phyloP scores from a whole-genome alignment of 2,888 invertebrate genomes.

The Drosophila multiciliata region DNA sequence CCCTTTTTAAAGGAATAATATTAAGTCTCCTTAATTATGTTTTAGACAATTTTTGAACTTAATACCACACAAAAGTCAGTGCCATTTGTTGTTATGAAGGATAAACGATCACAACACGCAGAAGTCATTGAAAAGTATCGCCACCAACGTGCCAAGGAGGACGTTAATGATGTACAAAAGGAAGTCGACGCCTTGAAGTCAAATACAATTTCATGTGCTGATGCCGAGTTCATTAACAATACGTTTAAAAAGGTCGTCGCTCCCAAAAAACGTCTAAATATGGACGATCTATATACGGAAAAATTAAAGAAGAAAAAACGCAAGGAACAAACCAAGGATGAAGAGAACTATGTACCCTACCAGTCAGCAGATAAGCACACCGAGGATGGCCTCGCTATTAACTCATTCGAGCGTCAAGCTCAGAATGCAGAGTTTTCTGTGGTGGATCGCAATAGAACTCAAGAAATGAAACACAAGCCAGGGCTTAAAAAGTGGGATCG shows the following conservation, averaged over 20 bases:
- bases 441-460: conserved; percentile 90
- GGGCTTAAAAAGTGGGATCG: conserved; percentile 95
- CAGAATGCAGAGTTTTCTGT: conserved; percentile 92
- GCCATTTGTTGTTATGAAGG: conserved; percentile 94
- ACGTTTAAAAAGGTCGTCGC: conserved; percentile 87
- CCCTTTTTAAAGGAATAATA: neutral
- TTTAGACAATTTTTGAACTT: conserved; percentile 94
- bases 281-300: conserved; percentile 87
- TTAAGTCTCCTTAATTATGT: neutral
- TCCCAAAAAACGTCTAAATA: conserved; percentile 85
- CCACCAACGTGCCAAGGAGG: conserved; percentile 81
- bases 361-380: conserved; percentile 93
- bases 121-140: conserved; percentile 85
- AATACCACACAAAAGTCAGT: conserved; percentile 92
- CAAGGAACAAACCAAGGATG: conserved; percentile 86
- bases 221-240: conserved; percentile 86
- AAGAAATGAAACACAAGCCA: conserved; percentile 87
- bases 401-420: conserved; percentile 93
- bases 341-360: conserved; percentile 95
- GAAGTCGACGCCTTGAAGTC: conserved; percentile 47
- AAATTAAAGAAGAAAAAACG: conserved; percentile 86
- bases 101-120: conserved; percentile 91
- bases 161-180: conserved; percentile 74
- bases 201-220: conserved; percentile 83
- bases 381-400: conserved; percentile 89